A percentile compares a stretch with the other conserved stretches of the same genome.
Conservation (phyloP, 2,888 invertebrate genomes). For the Drosophila yooni region DNA sequence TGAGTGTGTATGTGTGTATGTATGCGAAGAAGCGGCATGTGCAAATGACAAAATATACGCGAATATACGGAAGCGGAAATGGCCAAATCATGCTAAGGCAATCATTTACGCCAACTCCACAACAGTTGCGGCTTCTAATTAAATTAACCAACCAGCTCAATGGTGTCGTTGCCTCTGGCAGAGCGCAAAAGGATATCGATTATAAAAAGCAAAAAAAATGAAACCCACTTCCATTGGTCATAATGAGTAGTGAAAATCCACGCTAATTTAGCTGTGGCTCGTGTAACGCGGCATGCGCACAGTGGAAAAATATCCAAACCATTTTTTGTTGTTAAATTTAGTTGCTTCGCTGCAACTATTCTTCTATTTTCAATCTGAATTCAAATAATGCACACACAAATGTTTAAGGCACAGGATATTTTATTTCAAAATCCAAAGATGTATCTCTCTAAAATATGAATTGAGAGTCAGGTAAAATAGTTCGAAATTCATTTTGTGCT, state of each 20-base stretch:
- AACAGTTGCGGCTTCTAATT: constrained; percentile 70
- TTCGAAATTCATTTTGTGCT: neutral
- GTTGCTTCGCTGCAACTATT: neutral
- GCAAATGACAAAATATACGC: constrained; percentile 56
- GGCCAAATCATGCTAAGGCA: constrained; percentile 65
- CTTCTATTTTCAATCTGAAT: neutral
- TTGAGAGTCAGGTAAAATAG: neutral
- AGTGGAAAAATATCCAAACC: neutral
- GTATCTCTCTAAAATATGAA: neutral
- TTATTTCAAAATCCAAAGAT: neutral
- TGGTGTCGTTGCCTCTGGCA: constrained; percentile 10
- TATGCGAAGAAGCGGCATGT: constrained; percentile 40
- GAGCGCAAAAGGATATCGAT: constrained; percentile 24
- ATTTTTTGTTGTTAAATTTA: neutral
- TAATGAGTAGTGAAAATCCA: constrained; percentile 60
- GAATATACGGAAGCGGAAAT: constrained; percentile 43
- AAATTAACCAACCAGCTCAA: constrained; percentile 60
- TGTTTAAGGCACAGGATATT: neutral
- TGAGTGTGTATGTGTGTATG: neutral
- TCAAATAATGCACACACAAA: neutral
- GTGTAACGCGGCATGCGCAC: constrained; percentile 3
- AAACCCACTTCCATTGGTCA: constrained; percentile 26
- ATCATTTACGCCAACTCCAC: constrained; percentile 73
- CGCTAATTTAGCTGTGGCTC: constrained; percentile 32
- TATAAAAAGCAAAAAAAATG: constrained; percentile 6